Percentiles rank a stretch among this genome's conserved stretches.
Conservation (phyloP, 2,797 vertebrate species). For the Tokudaia tokunoshimensis region DNA sequence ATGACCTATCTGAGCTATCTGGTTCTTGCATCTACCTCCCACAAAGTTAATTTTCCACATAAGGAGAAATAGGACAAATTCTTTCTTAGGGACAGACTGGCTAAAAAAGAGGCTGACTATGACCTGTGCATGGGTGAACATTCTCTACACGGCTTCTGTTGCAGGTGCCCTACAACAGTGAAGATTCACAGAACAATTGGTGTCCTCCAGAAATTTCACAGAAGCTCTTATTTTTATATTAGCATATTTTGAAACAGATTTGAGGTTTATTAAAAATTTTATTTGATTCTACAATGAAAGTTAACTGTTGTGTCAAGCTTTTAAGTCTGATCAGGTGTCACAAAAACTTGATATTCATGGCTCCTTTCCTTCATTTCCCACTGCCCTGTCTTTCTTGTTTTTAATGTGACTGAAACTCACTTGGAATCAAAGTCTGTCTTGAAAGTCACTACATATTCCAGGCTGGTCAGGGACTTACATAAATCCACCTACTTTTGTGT, state of each 20-base stretch:
- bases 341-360: neutral
- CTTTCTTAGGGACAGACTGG: neutral
- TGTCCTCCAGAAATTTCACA: slow-evolving; percentile 51
- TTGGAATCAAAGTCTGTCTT: neutral
- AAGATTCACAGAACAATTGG: slow-evolving; percentile 53
- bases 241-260: slow-evolving; percentile 76
- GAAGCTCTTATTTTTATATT: slow-evolving; percentile 76
- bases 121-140: slow-evolving; percentile 35
- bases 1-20: neutral
- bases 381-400: neutral
- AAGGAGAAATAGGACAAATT: neutral
- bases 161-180: neutral
- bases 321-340: neutral
- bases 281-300: neutral
- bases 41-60: neutral
- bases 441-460: neutral
- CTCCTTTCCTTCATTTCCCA: neutral
- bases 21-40: too few relatives aligned
- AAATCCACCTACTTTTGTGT: neutral
- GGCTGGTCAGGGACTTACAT: neutral
- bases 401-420: neutral
- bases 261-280: neutral
- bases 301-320: neutral
- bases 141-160: slow-evolving; percentile 65
- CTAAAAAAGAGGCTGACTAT: neutral